A percentile compares a stretch with the other conserved stretches of the same genome.
These are phyloP conservation scores for Eciton burchellii DNA, from an alignment of 1,140 invertebrate genomes.

Conservation along the genomic window DNA sequence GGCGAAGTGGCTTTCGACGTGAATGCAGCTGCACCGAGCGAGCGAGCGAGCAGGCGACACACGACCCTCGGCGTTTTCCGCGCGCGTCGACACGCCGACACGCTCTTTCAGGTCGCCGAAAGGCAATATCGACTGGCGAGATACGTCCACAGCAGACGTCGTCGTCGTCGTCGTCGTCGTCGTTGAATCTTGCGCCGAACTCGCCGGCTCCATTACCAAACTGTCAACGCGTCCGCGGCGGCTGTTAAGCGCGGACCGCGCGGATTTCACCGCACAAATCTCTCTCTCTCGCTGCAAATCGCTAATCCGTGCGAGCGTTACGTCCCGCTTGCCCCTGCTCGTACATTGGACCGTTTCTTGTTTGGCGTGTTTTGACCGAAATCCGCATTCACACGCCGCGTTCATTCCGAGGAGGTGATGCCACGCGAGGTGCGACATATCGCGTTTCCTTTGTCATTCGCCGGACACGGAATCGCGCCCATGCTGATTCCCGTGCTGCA, in stretches of 20 bases:
- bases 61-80: conserved; percentile 63
- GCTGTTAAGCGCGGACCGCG: conserved; percentile 49
- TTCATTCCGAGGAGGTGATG: conserved; percentile 28
- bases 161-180: conserved; percentile 60
- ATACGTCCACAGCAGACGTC: conserved; percentile 65
- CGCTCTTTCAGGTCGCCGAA: conserved; percentile 70
- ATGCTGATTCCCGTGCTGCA: neutral
- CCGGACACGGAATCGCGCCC: neutral
- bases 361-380: too few species aligned
- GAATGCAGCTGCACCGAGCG: conserved; percentile 62
- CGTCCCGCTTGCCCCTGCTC: neutral
- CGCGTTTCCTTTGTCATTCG: neutral
- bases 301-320: conserved; percentile 35
- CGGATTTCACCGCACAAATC: conserved; percentile 49
- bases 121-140: conserved; percentile 73
- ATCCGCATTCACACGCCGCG: too few species aligned
- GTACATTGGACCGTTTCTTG: conserved; percentile 43
- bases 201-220: conserved; percentile 66
- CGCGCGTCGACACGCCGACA: conserved; percentile 45
- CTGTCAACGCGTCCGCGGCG: conserved; percentile 47
- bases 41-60: conserved; percentile 46
- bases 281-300: conserved; percentile 13
- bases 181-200: conserved; percentile 67
- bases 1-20: conserved; percentile 71
- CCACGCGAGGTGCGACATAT: conserved; percentile 22